Conservation (phyloP, 2,797 vertebrate genomes). For the Phoeniculus purpureus region DNA sequence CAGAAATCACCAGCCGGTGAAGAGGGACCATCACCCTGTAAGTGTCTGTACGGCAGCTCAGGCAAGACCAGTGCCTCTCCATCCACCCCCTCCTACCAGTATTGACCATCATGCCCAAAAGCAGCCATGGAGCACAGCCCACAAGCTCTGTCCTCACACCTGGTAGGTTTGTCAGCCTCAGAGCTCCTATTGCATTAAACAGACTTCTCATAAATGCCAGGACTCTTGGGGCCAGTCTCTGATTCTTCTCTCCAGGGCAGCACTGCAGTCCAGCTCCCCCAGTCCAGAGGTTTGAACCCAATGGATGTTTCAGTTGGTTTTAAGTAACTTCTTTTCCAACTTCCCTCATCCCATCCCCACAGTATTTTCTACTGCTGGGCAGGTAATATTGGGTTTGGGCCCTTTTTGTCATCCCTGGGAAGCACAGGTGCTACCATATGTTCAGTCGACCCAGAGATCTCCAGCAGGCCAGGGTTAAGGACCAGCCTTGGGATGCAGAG, state of each 20-base stretch:
- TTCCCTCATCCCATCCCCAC: rapidly evolving
- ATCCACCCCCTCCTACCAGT: neutral
- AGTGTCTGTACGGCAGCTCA: neutral
- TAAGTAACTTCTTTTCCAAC: neutral
- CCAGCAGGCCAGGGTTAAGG: neutral
- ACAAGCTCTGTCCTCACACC: neutral
- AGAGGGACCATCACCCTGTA: neutral
- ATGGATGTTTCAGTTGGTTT: neutral
- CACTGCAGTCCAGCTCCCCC: rapidly evolving
- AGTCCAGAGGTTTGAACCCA: neutral
- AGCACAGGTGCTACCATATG: neutral
- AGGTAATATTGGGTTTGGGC: neutral
- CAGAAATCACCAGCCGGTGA: neutral
- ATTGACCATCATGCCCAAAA: rapidly evolving
- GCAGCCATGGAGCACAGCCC: neutral
- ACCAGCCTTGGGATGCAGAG: neutral
- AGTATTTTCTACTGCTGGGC: neutral
- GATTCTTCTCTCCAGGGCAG: neutral
- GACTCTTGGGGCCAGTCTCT: neutral
- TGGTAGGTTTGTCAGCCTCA: neutral
- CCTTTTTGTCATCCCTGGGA: neutral
- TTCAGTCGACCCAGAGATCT: neutral
- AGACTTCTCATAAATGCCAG: neutral
- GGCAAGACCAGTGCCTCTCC: neutral
- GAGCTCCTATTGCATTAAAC: neutral